Evolutionary conservation across 2,888 invertebrate genomes (phyloP), one percentile per base, ranked within the genome.

Genomic region (Maniola hyperantus): DNA sequence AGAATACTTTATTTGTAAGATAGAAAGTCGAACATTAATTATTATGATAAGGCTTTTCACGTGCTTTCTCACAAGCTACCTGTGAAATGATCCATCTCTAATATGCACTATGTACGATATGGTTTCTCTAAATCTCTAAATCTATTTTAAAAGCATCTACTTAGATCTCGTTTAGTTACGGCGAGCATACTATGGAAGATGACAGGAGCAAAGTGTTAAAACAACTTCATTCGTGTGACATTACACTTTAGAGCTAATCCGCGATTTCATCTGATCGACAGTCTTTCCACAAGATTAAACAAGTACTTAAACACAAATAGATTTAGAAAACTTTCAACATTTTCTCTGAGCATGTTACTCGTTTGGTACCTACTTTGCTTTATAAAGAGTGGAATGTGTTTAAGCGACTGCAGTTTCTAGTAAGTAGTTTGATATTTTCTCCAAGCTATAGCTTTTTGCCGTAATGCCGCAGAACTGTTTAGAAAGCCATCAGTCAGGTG

Each of bases 401-500:
- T 84, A 87, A 87, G 82, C 83, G 80, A 74, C 74, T 79, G 83
- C 81, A 85, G 84, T 86, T 88, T 80, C 79, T 79, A 88, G 83
- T 79, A 79, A 88, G 83, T 79, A 79, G 83, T 81, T 80, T 76
- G 71, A 75, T 75, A 83, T 88, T 91, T 91, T 90, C 91, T 82
- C 89, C 80, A 77, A 81, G 42, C 34, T 36, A 10, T 8, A 48
- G 86, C 85, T 89, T 89, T 89, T 89, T 87, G 82, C 84, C 69
- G 71, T 70, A 66, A 77, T 80, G 85, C 83, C 84, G 82, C 79
- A 73, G 79, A 81, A 82, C 81, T 81, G 84, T 87, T 89, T 91
- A 91, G 91, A 92, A 92, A 92, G 91, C 84, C 85, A 91, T 91
- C 89, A 79, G 84, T 91, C 90, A 86, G 79, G 85, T 85, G 84